Evolutionary conservation across 2,888 invertebrate species (phyloP), one percentile per base, ranked within the genome.

Genomic region (Zaprionus lineosus): DNA sequence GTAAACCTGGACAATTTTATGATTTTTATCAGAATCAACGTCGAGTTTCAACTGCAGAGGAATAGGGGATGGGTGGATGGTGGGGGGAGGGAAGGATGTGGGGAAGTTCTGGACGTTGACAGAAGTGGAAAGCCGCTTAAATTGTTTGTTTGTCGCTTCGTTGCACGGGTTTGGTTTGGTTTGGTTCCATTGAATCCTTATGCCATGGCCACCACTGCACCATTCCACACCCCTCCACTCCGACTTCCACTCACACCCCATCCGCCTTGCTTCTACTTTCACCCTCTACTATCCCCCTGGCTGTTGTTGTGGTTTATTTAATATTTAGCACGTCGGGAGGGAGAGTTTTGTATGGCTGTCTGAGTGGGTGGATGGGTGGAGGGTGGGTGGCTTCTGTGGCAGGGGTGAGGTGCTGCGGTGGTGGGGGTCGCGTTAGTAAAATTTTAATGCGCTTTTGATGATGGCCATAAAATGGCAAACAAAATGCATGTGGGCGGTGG

Each of bases 371-470:
- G 6, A 24, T 9, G 0, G 8, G 12, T 0, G 11, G 34, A 6
- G 15, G 28, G 8, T 21, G 8, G 6, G n/a, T 8, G n/a, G 15
- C 8, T 16, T 19, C 12, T 3, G 26, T 12, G 15, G 12, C 14
- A 12, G 40, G 19, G 18, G 56, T 43, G 11, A 12, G 36, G 16
- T 2, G 7, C 8, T 44, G 21, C 8, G 39, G 12, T 21, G 21
- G 4, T 4, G 41, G 5, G 15, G 15, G 28, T 21, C 46, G 79
- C 82, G 79, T 79, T 79, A 68, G 81, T 84, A 75, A 85, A 84
- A 85, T 85, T 85, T 85, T 81, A 81, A 85, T 81, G 83, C 86
- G 79, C 84, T 85, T 81, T 81, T 81, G 83, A 81, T 85, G 83
- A 83, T 79, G 79, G 75, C 61, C 85, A 78, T 84, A 85, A 81